Conservation (phyloP, 2,113 vertebrate species). For the Ictalurus furcatus region DNA sequence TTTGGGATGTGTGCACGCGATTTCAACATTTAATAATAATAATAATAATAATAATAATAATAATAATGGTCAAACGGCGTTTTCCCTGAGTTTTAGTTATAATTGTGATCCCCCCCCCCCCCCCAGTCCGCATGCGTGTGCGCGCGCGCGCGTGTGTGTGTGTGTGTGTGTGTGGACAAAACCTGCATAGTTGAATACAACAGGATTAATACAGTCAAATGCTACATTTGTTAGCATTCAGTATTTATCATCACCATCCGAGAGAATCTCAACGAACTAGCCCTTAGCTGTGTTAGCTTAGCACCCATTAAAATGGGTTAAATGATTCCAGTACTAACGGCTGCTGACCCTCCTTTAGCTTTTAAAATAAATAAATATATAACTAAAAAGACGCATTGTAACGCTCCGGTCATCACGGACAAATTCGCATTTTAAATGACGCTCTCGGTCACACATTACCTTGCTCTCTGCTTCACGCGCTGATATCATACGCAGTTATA, state of each 20-base stretch:
- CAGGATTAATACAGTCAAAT: constrained; percentile 38
- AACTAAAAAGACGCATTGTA: background rate
- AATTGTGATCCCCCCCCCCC: too few species aligned
- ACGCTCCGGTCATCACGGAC: background rate
- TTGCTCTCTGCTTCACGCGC: background rate
- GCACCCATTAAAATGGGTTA: background rate
- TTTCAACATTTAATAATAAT: background rate
- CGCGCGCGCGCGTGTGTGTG: too few species aligned
- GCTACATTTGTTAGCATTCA: constrained; percentile 23
- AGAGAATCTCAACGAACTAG: too few species aligned
- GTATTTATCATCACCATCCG: background rate
- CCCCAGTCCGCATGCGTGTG: background rate
- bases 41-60: too few species aligned
- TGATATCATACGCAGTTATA: too few species aligned
- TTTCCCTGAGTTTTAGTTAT: background rate
- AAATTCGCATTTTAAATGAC: background rate
- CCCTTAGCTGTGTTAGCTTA: background rate
- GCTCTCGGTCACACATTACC: constrained; percentile 8
- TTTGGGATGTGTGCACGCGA: background rate
- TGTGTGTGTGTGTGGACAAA: background rate
- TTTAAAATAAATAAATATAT: too few species aligned
- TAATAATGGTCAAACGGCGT: background rate
- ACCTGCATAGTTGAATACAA: background rate
- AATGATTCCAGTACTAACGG: background rate
- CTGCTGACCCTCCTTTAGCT: background rate